Evolutionary conservation across 1,140 invertebrate species (phyloP).

Genomic region (Polypedilum vanderplanki): DNA sequence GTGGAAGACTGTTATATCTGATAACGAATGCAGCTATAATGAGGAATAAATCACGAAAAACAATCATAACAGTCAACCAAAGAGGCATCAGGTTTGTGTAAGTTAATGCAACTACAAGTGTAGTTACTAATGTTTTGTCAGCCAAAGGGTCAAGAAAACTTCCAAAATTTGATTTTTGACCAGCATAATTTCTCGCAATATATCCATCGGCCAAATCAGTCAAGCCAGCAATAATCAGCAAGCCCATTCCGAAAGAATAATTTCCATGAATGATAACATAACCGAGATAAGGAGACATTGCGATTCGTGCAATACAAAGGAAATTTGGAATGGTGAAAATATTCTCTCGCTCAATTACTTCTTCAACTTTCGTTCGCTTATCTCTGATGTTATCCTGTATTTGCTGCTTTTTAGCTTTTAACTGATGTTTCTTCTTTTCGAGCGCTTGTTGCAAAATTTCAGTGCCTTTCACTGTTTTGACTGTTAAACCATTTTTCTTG

Average conservation of each 20-base stretch:
- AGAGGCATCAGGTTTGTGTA: slow-evolving; percentile 80
- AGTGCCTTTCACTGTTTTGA: slow-evolving; percentile 42
- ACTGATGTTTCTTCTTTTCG: slow-evolving; percentile 51
- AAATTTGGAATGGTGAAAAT: slow-evolving; percentile 90
- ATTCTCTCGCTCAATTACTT: slow-evolving; percentile 74
- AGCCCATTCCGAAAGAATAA: slow-evolving; percentile 62
- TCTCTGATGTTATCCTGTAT: slow-evolving; percentile 60
- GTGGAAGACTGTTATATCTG: slow-evolving; percentile 79
- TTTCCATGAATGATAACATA: slow-evolving; percentile 73
- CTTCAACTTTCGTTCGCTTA: slow-evolving; percentile 54
- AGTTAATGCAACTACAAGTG: slow-evolving; percentile 79
- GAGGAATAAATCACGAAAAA: slow-evolving; percentile 75
- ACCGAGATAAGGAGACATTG: slow-evolving; percentile 76
- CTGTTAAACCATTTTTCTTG: not conserved
- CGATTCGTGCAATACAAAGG: slow-evolving; percentile 74
- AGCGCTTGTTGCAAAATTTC: slow-evolving; percentile 49
- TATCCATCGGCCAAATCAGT: slow-evolving; percentile 92
- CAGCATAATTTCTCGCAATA: slow-evolving; percentile 86
- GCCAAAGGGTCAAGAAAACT: slow-evolving; percentile 95
- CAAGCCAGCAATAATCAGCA: slow-evolving; percentile 70
- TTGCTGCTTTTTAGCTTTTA: slow-evolving; percentile 54
- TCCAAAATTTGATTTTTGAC: slow-evolving; percentile 85
- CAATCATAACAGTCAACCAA: slow-evolving; percentile 72
- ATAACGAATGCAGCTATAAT: slow-evolving; percentile 79
- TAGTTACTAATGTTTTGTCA: slow-evolving; percentile 91